Evolutionary conservation across 2,113 vertebrate genomes (phyloP).

Genomic region (Bos javanicus): DNA sequence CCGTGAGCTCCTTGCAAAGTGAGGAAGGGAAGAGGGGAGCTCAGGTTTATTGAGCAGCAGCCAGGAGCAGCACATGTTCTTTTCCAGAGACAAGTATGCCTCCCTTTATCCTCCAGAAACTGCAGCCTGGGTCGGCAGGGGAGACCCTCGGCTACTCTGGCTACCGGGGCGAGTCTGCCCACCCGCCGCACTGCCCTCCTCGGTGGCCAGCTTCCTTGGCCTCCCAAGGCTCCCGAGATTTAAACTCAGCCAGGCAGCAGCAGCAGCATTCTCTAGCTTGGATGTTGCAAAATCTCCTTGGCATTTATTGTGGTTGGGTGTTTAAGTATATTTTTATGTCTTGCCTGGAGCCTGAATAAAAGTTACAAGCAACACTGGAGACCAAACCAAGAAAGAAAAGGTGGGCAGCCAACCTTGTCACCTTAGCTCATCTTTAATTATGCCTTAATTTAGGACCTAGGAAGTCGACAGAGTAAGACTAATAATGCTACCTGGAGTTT

Average conservation of each 20-base stretch:
- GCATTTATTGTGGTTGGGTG: constrained; percentile 32
- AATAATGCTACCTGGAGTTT: constrained; percentile 54
- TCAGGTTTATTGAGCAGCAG: background rate
- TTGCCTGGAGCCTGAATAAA: constrained; percentile 61
- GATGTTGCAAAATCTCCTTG: constrained; percentile 33
- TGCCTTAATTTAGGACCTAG: constrained; percentile 52
- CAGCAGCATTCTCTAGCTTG: background rate
- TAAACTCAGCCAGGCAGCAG: background rate
- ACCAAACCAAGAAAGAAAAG: constrained; percentile 50
- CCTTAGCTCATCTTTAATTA: constrained; percentile 68
- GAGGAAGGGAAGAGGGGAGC: background rate
- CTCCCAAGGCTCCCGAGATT: background rate
- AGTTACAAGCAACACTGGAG: constrained; percentile 52
- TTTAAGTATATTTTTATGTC: constrained; percentile 58
- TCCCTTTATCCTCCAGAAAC: background rate
- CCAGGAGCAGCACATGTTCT: background rate
- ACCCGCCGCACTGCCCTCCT: background rate
- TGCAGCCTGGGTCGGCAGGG: background rate
- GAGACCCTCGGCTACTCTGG: background rate
- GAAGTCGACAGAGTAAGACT: constrained; percentile 38
- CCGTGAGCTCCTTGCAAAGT: background rate
- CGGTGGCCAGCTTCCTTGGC: background rate
- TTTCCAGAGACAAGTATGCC: background rate
- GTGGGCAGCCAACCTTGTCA: constrained; percentile 57
- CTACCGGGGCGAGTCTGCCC: background rate